phyloP scores from a whole-genome alignment of 2,113 vertebrate genomes.

The Cinclus cinclus region DNA sequence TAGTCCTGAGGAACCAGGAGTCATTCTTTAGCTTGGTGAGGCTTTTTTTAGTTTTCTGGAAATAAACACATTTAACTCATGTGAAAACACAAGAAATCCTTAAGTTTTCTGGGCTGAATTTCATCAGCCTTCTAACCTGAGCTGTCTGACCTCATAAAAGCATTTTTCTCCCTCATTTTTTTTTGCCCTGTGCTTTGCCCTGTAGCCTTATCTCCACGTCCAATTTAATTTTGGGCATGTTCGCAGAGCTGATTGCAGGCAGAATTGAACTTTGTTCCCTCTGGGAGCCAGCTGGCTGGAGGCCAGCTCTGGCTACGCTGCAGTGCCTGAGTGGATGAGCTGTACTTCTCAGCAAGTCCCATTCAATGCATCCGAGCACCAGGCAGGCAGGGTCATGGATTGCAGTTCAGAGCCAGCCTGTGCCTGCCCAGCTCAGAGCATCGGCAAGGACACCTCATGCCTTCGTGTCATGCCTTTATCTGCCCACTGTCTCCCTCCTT shows the following conservation, averaged over 20 bases:
- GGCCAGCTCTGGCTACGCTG: background rate
- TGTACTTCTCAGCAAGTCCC: background rate
- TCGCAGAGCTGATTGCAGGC: background rate
- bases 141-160: background rate
- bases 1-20: background rate
- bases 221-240: slow-evolving; percentile 28
- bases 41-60: background rate
- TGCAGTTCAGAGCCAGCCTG: background rate
- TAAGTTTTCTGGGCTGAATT: background rate
- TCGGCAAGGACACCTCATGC: background rate
- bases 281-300: background rate
- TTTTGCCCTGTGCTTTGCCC: background rate
- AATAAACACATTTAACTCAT: background rate
- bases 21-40: background rate
- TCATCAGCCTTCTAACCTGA: background rate
- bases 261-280: background rate
- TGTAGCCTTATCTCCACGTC: background rate
- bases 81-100: background rate
- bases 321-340: background rate
- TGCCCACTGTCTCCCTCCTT: background rate
- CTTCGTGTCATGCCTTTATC: background rate
- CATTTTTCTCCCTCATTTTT: background rate
- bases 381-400: background rate
- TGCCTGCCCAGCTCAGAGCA: background rate
- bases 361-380: background rate